These are phyloP conservation scores for Ctenopoma multispine DNA, from an alignment of 2,797 vertebrate species.

Conservation along the genomic window DNA sequence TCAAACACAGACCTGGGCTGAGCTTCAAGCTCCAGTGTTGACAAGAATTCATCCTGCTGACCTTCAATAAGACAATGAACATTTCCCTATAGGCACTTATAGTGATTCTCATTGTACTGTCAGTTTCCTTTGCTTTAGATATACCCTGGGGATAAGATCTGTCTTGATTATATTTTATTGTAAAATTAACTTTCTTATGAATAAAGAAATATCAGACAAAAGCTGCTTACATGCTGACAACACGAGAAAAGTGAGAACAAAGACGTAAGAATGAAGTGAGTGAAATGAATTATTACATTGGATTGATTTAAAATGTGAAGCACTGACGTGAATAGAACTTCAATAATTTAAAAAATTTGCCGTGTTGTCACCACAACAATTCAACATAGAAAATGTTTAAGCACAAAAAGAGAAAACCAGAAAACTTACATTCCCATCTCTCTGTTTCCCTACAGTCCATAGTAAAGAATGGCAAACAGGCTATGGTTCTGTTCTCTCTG, in stretches of 20 bases:
- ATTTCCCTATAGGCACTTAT: slow-evolving; percentile 31
- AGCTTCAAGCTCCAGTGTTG: slow-evolving; percentile 21
- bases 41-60: slow-evolving; percentile 54
- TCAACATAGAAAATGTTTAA: too few relatives aligned
- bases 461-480: slow-evolving; percentile 92
- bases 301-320: not conserved
- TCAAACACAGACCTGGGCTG: slow-evolving; percentile 22
- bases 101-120: slow-evolving; percentile 28
- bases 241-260: not conserved
- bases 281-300: not conserved
- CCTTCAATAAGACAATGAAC: slow-evolving; percentile 51
- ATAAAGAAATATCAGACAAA: not conserved
- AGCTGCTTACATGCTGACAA: not conserved
- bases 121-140: slow-evolving; percentile 22
- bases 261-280: not conserved
- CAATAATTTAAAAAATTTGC: not conserved
- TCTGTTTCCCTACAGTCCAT: slow-evolving; percentile 86
- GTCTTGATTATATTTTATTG: not conserved
- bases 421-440: slow-evolving; percentile 1
- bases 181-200: not conserved
- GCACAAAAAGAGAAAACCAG: too few relatives aligned
- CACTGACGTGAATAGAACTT: not conserved
- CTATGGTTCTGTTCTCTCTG: slow-evolving; percentile 96
- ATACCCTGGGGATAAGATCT: slow-evolving; percentile 8
- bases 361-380: too few relatives aligned